Evolutionary conservation across 2,113 vertebrate species (phyloP).

Genomic region (Amia ocellicauda): DNA sequence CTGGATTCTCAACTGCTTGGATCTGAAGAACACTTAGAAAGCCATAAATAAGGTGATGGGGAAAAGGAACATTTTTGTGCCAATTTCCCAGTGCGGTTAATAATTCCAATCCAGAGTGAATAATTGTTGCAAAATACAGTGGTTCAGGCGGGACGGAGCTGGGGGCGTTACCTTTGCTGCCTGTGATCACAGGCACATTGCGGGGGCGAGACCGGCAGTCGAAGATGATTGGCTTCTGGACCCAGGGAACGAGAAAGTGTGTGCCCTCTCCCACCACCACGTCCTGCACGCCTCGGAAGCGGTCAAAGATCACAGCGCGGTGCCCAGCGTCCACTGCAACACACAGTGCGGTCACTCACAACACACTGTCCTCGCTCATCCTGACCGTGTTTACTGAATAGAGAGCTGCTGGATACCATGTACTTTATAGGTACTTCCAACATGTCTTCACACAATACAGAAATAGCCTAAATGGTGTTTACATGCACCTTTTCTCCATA

Average conservation of each 20-base stretch:
- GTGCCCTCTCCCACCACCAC: conserved; percentile 85
- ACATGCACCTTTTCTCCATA: no score
- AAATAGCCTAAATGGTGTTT: not conserved
- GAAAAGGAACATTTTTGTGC: not conserved
- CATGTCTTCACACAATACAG: not conserved
- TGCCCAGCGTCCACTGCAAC: conserved; percentile 89
- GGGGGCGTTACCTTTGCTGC: conserved; percentile 85
- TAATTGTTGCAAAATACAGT: no score
- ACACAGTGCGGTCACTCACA: no score
- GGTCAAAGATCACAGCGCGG: conserved; percentile 90
- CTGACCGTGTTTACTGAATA: no score
- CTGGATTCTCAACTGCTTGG: no score
- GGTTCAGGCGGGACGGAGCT: not conserved
- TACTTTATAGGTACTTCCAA: not conserved
- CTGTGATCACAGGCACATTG: conserved; percentile 91
- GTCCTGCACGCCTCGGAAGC: conserved; percentile 87
- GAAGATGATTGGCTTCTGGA: conserved; percentile 93
- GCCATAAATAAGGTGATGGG: not conserved
- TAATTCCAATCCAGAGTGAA: no score
- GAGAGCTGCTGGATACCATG: no score
- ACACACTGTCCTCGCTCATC: no score
- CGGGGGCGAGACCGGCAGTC: conserved; percentile 94
- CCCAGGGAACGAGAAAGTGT: conserved; percentile 95
- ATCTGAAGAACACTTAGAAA: no score
- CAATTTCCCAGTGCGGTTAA: no score